Base-by-base conservation (phyloP, 2,113 vertebrate genomes). In the Cyprinodon variegatus region DNA sequence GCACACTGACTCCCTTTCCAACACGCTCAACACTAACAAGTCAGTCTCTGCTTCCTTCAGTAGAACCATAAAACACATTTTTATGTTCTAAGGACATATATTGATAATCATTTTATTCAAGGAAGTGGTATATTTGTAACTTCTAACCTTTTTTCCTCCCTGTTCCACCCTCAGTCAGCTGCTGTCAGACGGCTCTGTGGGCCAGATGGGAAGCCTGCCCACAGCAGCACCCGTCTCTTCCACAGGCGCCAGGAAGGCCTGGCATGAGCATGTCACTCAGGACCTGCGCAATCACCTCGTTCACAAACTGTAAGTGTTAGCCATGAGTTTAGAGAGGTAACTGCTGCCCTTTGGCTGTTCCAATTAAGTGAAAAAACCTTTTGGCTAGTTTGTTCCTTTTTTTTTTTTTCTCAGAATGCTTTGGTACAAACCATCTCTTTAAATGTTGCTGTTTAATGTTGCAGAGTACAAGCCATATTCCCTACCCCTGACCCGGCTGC, bases 181-280 rank as follows among this genome's bases (percentile, higher is more conserved):
- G 91, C 95, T 99, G 90, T 94, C 91, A 29, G 97, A 98, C 10
- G 95, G 96, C 50, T 94, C 96, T 70, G 95, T 96, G 73, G 95
- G 96, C 77, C 95, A 83, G 79, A 94, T 98, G 91, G 95, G 95
- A 80, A 97, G 94, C 38, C 92, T 98, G 77, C 96, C 97, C 62
- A 95, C 97, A 0, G 98, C 98, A 14, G 95, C 98, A 8, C 97
- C 97, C 74, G 91, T 98, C 85, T 96, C 98, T 45, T 95, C 96
- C 77, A 95, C 94, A 3, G 96, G 98, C 13, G 95, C 96, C 89
- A 96, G 97, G 90, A 99, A 99, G 93, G 91, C 96, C 86, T 99
- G 98, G 98, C 98, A 99, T 36, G 98, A 99, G 89, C 98, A 99
- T 4, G 97, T 99, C 90, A 99, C 98, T 93, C 98, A 99, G 95